Conservation (phyloP, 2,797 vertebrate genomes). For the Sebastes melanostomus region DNA sequence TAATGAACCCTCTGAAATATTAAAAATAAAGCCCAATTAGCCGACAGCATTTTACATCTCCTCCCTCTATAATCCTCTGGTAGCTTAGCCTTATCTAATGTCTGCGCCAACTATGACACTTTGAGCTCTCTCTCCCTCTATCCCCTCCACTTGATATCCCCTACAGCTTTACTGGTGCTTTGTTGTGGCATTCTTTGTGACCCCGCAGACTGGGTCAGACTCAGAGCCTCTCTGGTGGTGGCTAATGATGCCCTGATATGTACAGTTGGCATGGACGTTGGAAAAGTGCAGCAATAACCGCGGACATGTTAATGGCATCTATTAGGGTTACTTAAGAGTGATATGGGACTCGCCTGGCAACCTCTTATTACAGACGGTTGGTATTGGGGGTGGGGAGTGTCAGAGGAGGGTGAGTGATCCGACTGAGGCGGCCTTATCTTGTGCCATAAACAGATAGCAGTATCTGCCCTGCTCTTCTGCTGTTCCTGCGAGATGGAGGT, state of each 20-base stretch:
- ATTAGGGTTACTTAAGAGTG: constrained; percentile 87
- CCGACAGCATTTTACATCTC: constrained; percentile 69
- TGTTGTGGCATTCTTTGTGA: constrained; percentile 67
- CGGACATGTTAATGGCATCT: constrained; percentile 87
- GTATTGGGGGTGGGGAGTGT: constrained; percentile 60
- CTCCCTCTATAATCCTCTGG: constrained; percentile 74
- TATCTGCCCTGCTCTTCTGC: constrained; percentile 78
- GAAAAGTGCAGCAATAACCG: constrained; percentile 79
- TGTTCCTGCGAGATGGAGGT: constrained; percentile 73
- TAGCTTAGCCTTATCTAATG: constrained; percentile 72
- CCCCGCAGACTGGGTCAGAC: constrained; percentile 60
- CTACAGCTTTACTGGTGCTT: constrained; percentile 64
- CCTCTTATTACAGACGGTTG: constrained; percentile 82
- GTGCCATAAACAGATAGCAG: constrained; percentile 86
- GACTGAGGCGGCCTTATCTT: constrained; percentile 86
- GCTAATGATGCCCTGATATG: constrained; percentile 71
- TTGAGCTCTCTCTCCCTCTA: constrained; percentile 53
- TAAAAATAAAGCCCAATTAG: constrained; percentile 79
- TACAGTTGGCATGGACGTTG: constrained; percentile 69
- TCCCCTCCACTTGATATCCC: constrained; percentile 62
- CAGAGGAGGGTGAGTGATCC: constrained; percentile 86
- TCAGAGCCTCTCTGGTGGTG: constrained; percentile 48
- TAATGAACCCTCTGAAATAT: constrained; percentile 73
- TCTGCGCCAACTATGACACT: constrained; percentile 70
- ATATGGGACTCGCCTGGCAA: constrained; percentile 87